Evolutionary conservation across 2,888 invertebrate species (phyloP), one percentile per base, ranked within the genome.

Genomic region (Hydraecia micacea): DNA sequence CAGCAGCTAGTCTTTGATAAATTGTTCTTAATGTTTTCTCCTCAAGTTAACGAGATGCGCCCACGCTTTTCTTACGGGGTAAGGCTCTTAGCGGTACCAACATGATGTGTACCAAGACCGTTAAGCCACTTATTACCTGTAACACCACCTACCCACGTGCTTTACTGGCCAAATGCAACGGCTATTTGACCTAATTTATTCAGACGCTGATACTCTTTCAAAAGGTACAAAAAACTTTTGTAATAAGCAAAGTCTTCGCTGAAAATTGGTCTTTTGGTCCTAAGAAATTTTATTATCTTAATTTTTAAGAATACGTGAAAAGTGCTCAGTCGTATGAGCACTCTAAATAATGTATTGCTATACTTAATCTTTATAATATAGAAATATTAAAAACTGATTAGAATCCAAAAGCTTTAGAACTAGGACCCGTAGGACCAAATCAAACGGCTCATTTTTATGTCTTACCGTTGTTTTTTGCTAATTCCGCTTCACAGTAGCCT

Each of bases 81-180:
- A 81, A 77, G 62, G 73, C 73, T 87, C 84, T 42, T 87, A 87
- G 87, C 84, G 84, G 84, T 79, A 84, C 71, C 49, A 11, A 49
- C 67, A 75, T 62, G 75, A 84, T 69, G 60, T 79, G 71, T 75
- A 72, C 60, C 63, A 32, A 25, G 21, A 68, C 84, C 87, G 84
- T 84, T 84, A 79, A 67, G 60, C 80, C 80, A 58, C 73, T 84
- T 71, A 84, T 58, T 84, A n/a, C 63, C 75, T 87, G 75, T 65
- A 84, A 75, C 66, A 32, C 66, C 73, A 68, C 87, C 85, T 80
- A 84, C 87, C 85, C 85, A 84, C 87, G 73, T 73, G 72, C 39
- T n/a, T 84, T 67, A 71, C 72, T 70, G n/a, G 75, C n/a, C 28
- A 65, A 79, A 60, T 75, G 73, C 66, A 84, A 73, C 63, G 36